A percentile compares a stretch with the other conserved stretches of the same genome.
Evolutionary conservation across 2,113 vertebrate species (phyloP).

Genomic region (Chamaea fasciata): DNA sequence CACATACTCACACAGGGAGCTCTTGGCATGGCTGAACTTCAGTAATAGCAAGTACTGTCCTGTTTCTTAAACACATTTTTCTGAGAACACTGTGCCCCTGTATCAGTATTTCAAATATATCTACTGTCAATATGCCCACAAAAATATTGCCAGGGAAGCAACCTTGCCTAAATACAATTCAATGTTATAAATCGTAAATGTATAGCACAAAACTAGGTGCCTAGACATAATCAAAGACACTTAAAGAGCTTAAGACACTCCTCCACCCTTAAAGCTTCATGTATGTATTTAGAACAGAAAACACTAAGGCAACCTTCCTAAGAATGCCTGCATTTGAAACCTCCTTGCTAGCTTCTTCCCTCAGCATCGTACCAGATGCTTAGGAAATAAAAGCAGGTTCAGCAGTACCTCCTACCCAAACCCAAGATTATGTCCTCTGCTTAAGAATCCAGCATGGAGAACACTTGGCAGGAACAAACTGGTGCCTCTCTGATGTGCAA

Average conservation of each 20-base stretch:
- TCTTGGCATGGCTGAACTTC: background rate
- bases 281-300: background rate
- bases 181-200: background rate
- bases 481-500: accelerated
- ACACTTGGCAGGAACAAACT: background rate
- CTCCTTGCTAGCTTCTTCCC: background rate
- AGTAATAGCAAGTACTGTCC: background rate
- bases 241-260: background rate
- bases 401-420: background rate
- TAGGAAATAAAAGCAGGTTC: background rate
- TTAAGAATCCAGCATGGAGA: background rate
- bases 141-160: background rate
- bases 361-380: background rate
- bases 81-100: background rate
- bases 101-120: background rate
- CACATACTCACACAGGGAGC: background rate
- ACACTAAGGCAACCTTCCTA: background rate
- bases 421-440: background rate
- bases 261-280: background rate
- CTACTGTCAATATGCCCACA: background rate
- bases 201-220: background rate
- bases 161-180: background rate
- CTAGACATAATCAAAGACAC: background rate
- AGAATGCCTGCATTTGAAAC: background rate
- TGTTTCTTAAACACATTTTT: background rate